These are phyloP conservation scores for Heteromyza rotundicornis DNA, from an alignment of 2,888 invertebrate species.

Conservation along the genomic window DNA sequence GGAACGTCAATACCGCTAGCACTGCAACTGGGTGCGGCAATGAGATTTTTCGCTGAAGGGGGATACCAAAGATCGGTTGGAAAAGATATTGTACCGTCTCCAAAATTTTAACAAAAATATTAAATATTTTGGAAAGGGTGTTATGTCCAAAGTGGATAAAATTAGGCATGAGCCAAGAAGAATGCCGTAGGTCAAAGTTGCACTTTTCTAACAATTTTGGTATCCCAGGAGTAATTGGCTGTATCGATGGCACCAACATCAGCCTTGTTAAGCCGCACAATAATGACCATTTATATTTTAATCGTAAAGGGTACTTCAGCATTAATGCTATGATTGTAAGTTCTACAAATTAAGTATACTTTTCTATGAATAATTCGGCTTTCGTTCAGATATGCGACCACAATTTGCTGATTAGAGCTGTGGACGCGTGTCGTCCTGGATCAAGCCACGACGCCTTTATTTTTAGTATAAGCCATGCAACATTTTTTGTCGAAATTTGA, in stretches of 20 bases:
- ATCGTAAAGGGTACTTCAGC: constrained; percentile 8
- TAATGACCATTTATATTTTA: background rate
- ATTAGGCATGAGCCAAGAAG: background rate
- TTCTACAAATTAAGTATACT: background rate
- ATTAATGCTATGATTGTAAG: constrained; percentile 9
- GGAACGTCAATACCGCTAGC: too few species aligned
- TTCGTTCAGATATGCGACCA: background rate
- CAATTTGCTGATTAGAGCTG: background rate
- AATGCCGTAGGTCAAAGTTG: background rate
- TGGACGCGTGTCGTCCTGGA: background rate
- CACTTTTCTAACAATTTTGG: background rate
- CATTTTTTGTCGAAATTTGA: background rate
- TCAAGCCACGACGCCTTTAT: background rate
- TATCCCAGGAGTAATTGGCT: background rate
- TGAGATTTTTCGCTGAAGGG: too few species aligned
- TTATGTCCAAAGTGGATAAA: background rate
- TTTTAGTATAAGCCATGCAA: background rate
- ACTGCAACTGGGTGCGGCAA: too few species aligned
- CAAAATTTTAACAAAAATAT: background rate
- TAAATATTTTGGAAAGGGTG: background rate
- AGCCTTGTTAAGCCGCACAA: background rate
- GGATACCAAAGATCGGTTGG: background rate
- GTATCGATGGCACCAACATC: constrained; percentile 1
- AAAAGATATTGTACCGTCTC: background rate
- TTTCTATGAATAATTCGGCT: background rate